These are phyloP conservation scores for Hyppa rectilinea DNA, from an alignment of 2,888 invertebrate species.

Conservation along the genomic window DNA sequence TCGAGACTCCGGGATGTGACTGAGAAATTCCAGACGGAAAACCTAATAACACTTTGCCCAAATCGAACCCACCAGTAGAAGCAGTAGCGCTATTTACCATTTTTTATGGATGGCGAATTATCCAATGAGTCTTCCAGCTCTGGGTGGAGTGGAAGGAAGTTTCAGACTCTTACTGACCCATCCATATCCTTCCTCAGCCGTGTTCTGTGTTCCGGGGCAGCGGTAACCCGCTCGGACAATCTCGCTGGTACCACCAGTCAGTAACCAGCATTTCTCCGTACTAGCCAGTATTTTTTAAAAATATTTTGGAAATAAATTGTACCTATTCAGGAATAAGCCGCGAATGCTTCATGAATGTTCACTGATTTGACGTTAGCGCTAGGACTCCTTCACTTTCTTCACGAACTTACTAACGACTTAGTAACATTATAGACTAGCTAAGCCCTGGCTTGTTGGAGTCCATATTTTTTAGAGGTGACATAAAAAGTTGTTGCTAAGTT, in stretches of 20 bases:
- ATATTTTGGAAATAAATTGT: background rate
- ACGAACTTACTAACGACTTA: constrained; percentile 63
- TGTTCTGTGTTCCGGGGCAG: too few relatives aligned
- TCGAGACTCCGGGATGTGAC: background rate
- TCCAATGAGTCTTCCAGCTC: too few relatives aligned
- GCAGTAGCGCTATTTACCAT: background rate
- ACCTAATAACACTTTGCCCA: background rate
- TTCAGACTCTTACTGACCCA: too few relatives aligned
- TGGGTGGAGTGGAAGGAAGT: too few relatives aligned
- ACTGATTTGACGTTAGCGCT: constrained; percentile 62
- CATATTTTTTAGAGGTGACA: constrained; percentile 23
- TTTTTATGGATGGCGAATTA: too few relatives aligned
- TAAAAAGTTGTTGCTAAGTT: constrained; percentile 4
- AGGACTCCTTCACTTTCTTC: constrained; percentile 50
- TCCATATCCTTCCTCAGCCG: too few relatives aligned
- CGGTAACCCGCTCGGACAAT: too few relatives aligned
- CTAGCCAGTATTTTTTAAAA: background rate
- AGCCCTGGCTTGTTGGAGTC: constrained; percentile 34
- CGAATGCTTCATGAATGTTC: constrained; percentile 63
- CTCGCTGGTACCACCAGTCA: too few relatives aligned
- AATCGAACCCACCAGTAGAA: background rate
- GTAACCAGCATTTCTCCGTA: too few relatives aligned
- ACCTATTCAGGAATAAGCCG: constrained; percentile 24
- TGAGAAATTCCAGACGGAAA: background rate
- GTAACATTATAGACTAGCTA: constrained; percentile 47